A percentile compares a stretch with the other conserved stretches of the same genome.
These are phyloP conservation scores for Corythaixoides concolor DNA, from an alignment of 2,113 vertebrate species.

Conservation along the genomic window DNA sequence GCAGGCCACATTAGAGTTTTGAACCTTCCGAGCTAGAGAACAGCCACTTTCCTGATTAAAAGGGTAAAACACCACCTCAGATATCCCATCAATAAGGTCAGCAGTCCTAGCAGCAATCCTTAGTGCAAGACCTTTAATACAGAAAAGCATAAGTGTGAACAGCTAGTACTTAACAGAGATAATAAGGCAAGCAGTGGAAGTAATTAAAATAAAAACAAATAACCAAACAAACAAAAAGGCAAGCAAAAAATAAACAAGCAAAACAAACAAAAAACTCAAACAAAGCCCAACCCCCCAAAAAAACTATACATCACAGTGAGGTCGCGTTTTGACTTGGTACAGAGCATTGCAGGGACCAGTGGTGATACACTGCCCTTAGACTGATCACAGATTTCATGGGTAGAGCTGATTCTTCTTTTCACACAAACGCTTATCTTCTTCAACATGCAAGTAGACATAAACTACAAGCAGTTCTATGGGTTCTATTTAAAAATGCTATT, in stretches of 20 bases:
- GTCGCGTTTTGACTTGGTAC: background rate
- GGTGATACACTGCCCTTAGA: background rate
- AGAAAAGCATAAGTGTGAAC: background rate
- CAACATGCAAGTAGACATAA: background rate
- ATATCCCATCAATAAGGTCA: background rate
- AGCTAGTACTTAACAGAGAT: background rate
- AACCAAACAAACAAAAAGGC: no score
- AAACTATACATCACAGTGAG: background rate
- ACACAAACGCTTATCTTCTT: background rate
- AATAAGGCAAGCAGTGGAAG: background rate
- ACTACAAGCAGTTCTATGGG: background rate
- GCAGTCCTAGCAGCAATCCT: background rate
- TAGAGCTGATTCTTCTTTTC: background rate
- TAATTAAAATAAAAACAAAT: background rate
- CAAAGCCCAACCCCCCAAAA: background rate
- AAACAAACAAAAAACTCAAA: background rate
- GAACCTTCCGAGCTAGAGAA: background rate
- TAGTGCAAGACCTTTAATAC: background rate
- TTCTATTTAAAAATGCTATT: background rate
- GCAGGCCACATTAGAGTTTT: background rate
- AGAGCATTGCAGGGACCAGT: background rate
- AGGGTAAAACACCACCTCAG: background rate
- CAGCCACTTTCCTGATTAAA: background rate
- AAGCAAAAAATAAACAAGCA: background rate
- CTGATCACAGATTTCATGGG: background rate